Evolutionary conservation across 1,140 invertebrate species (phyloP), one percentile per base, ranked within the genome.

Genomic region (Drosophila rhopaloa): DNA sequence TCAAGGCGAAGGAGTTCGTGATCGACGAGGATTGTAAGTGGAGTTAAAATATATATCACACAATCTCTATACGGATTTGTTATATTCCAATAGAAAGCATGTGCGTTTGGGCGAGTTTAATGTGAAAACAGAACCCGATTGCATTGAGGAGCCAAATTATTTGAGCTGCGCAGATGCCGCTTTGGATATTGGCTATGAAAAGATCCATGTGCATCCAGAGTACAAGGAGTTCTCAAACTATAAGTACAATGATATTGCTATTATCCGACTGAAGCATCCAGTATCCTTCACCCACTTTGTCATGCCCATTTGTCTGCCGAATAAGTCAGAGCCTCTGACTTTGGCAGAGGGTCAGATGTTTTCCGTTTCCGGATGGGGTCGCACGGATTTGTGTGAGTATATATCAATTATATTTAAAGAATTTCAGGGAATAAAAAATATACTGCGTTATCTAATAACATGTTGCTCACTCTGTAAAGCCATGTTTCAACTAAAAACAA

Each of bases 291-390:
- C 95, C 1, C 94, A 96, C 37, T 94, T 94, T 19, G 95, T 97
- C 13, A 94, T 95, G 77, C 97, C 97, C 0, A 95, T 97, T 56
- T 98, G 97, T 86, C 92, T 98, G 70, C 96, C 96, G 19, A 90
- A 76, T 73, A 93, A 88, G 10, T 92, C 79, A 0, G 91, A 80
- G 1, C 86, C 90, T 1, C 94, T 76, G 11, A 83, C 89, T 0
- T 94, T 94, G 35, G 83, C 94, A 1, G 74, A 76, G 7, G 93
- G 93, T 0, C 83, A 93, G 47, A 94, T 93, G 59, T 93, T 97
- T 35, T 94, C 94, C 54, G 96, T 96, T 0, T 96, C 96, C 8
- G 97, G 97, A 11, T 98, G 97, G 97, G 97, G 97, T 8, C 95
- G 94, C 91, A 96, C 96, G 9, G 95, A 96, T 92, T 71, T 92